A percentile compares a stretch with the other conserved stretches of the same genome.
phyloP scores from a whole-genome alignment of 2,113 vertebrate species.

The Oceanodroma tethys region DNA sequence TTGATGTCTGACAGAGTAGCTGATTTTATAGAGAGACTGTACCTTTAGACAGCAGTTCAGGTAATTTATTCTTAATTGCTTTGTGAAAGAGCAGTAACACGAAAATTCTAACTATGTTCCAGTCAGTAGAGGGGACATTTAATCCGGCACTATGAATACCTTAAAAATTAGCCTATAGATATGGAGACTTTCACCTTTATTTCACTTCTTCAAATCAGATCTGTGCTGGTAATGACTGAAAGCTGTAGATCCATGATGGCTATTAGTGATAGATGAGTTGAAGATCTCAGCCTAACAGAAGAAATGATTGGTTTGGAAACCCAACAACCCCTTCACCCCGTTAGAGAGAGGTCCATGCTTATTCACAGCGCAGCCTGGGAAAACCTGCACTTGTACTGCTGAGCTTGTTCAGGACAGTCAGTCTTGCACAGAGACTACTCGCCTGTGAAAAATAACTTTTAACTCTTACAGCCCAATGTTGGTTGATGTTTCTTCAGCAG shows the following conservation, averaged over 20 bases:
- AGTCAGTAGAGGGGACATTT: neutral
- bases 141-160: neutral
- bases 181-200: neutral
- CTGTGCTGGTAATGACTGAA: neutral
- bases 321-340: neutral
- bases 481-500: neutral
- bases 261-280: neutral
- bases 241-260: neutral
- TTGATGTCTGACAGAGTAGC: neutral
- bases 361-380: neutral
- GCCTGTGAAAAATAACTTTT: neutral
- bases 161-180: neutral
- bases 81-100: neutral
- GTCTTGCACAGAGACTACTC: neutral
- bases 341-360: neutral
- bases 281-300: neutral
- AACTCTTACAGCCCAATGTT: neutral
- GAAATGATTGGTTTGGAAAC: neutral
- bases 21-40: neutral
- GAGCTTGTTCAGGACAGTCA: neutral
- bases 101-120: neutral
- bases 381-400: neutral
- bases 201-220: neutral
- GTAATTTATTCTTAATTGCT: neutral
- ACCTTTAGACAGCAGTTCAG: neutral